phyloP scores from a whole-genome alignment of 2,888 invertebrate genomes.

The Napeogenes inachia region DNA sequence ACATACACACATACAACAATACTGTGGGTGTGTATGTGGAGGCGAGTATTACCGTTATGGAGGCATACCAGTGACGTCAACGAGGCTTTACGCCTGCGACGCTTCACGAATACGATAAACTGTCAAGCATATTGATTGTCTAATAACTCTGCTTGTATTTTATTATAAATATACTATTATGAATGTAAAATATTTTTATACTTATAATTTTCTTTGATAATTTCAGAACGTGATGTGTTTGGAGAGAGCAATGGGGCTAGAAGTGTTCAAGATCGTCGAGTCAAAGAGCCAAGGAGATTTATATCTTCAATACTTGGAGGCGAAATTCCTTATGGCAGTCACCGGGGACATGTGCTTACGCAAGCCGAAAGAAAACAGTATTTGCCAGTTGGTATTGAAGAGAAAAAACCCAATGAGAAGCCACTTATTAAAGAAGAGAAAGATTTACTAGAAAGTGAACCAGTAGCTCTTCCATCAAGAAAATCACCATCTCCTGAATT shows the following conservation, averaged over 20 bases:
- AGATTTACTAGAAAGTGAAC: slow-evolving; percentile 80
- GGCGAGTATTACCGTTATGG: slow-evolving; percentile 76
- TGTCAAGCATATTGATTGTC: slow-evolving; percentile 50
- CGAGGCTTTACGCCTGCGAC: slow-evolving; percentile 67
- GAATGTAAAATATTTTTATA: background rate
- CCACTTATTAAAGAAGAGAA: slow-evolving; percentile 80
- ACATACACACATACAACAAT: slow-evolving; percentile 32
- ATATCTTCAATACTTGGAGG: slow-evolving; percentile 89
- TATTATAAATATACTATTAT: too few relatives aligned
- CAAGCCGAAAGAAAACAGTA: slow-evolving; percentile 90
- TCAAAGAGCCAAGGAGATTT: slow-evolving; percentile 80
- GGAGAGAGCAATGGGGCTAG: slow-evolving; percentile 58
- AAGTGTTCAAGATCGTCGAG: slow-evolving; percentile 52
- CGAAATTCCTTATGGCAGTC: slow-evolving; percentile 88
- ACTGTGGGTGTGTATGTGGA: slow-evolving; percentile 56
- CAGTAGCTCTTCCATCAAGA: slow-evolving; percentile 75
- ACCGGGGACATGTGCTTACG: slow-evolving; percentile 85
- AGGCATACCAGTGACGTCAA: slow-evolving; percentile 76
- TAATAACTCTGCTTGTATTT: slow-evolving; percentile 30
- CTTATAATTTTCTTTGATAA: slow-evolving; percentile 37
- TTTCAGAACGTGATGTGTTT: slow-evolving; percentile 74
- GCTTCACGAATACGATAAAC: slow-evolving; percentile 65
- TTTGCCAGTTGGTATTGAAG: slow-evolving; percentile 77
- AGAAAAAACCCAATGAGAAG: slow-evolving; percentile 74
- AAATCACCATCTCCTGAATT: slow-evolving; percentile 74